Percentiles rank a stretch among this genome's conserved stretches.
These are phyloP conservation scores for Tapirus terrestris DNA, from an alignment of 2,113 vertebrate species.

Conservation along the genomic window DNA sequence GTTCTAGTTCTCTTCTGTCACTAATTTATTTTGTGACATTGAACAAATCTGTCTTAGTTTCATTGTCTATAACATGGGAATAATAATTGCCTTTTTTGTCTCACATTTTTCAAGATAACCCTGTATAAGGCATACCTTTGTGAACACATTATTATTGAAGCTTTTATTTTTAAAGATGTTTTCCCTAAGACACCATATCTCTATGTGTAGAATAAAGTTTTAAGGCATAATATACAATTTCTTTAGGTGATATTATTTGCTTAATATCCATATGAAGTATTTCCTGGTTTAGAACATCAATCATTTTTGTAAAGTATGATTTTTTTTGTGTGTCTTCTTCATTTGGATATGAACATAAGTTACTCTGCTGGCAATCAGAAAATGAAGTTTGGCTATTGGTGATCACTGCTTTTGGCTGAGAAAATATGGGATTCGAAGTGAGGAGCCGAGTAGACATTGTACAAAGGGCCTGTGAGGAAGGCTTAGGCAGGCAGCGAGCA, in stretches of 20 bases:
- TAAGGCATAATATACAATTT: not conserved
- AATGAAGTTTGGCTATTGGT: not conserved
- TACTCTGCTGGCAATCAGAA: not conserved
- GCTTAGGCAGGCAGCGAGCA: not conserved
- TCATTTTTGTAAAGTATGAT: constrained; percentile 7
- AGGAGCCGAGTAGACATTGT: too few relatives aligned
- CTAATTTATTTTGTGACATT: not conserved
- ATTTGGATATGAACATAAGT: not conserved
- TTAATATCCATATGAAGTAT: constrained; percentile 12
- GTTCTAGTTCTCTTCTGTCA: not conserved
- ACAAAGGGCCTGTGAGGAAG: not conserved
- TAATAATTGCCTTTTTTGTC: not conserved
- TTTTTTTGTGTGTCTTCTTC: not conserved
- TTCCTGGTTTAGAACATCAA: constrained; percentile 46
- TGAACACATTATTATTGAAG: not conserved
- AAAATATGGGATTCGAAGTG: not conserved
- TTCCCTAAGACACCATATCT: not conserved
- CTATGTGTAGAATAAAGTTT: not conserved
- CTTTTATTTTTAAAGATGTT: constrained; percentile 16
- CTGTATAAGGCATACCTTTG: not conserved
- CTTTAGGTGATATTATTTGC: not conserved
- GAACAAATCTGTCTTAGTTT: not conserved
- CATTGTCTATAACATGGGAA: not conserved
- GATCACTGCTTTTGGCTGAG: not conserved
- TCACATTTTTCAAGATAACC: not conserved